Base-by-base conservation (phyloP, 2,888 invertebrate genomes). In the Marasmarcha lunaedactyla region DNA sequence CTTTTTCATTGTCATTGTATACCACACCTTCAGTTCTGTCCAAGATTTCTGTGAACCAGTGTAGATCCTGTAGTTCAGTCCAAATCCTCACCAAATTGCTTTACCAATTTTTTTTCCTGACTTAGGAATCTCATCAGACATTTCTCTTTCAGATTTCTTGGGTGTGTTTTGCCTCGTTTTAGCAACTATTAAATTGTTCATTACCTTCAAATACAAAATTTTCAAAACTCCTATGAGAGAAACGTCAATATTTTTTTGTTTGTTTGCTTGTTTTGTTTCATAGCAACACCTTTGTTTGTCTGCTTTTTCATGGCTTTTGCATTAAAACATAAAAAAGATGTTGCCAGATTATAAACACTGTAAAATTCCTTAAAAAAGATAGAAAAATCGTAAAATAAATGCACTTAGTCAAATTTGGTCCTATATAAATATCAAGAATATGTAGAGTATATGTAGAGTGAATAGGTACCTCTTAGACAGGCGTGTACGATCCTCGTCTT, bases 1-100 rank as follows among this genome's bases (percentile, higher is more conserved):
- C 15, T 12, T 35, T 13, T 9, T 12, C 7, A 12, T 10, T n/a
- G 10, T 30, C 4, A 10, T 30, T 11, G 10, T 7, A 11, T 10
- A 11, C 10, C 4, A 7, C 4, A 30, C 12, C 12, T 30, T 30
- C n/a, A 38, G 13, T 41, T 33, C 40, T 30, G 43, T 38, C 14
- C 26, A 39, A 39, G 12, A 41, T 38, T 7, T 38, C 39, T 33
- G 15, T 15, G 33, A 43, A 45, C 43, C 45, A 43, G 41, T 37
- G 36, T 25, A 43, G 38, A 20, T 45, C 42, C 38, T 43, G 41
- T 33, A 38, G 33, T 33, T 43, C 38, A 37, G 11, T 37, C 45
- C 43, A 42, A 15, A 38, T 43, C 20, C 20, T 20, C 20, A 3
- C 20, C 20, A 20, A 44, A 42, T 39, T 41, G 41, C 39, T 41